These are phyloP conservation scores for Atrina japonica DNA, from an alignment of 2,888 invertebrate genomes.

Conservation along the genomic window DNA sequence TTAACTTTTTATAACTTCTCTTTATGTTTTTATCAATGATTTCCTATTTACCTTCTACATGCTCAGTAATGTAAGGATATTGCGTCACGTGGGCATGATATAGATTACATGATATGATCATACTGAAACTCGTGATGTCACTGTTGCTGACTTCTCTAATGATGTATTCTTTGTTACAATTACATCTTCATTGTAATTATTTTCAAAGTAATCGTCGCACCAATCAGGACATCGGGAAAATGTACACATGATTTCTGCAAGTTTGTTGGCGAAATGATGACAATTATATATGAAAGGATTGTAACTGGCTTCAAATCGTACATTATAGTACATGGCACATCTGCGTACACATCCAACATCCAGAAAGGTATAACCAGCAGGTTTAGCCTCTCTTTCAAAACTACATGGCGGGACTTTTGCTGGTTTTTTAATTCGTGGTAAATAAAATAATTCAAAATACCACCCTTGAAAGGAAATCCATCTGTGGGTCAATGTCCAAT, in stretches of 20 bases:
- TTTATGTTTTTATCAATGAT: too few species aligned
- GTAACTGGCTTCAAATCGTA: constrained; percentile 3
- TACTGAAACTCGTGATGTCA: too few species aligned
- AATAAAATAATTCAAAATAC: constrained; percentile 28
- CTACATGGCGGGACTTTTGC: constrained; percentile 13
- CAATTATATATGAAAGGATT: constrained; percentile 13
- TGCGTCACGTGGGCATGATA: too few species aligned
- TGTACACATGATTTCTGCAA: constrained; percentile 21
- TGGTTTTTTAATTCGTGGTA: constrained; percentile 4
- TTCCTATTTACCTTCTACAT: too few species aligned
- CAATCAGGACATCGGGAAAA: constrained; percentile 15
- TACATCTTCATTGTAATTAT: too few species aligned
- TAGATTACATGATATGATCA: too few species aligned
- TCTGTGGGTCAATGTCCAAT: constrained; percentile 18
- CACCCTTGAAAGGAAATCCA: constrained; percentile 21
- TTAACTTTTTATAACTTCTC: too few species aligned
- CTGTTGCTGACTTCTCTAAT: too few species aligned
- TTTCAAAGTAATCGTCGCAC: too few species aligned
- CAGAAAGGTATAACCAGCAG: constrained; percentile 15
- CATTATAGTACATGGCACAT: constrained; percentile 20
- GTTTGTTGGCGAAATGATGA: constrained; percentile 25
- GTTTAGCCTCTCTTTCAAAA: background rate
- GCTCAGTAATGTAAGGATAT: too few species aligned
- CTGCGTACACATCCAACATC: constrained; percentile 13
- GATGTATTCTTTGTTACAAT: too few species aligned